phyloP scores from a whole-genome alignment of 2,888 invertebrate species.

The Orthosia gothica region DNA sequence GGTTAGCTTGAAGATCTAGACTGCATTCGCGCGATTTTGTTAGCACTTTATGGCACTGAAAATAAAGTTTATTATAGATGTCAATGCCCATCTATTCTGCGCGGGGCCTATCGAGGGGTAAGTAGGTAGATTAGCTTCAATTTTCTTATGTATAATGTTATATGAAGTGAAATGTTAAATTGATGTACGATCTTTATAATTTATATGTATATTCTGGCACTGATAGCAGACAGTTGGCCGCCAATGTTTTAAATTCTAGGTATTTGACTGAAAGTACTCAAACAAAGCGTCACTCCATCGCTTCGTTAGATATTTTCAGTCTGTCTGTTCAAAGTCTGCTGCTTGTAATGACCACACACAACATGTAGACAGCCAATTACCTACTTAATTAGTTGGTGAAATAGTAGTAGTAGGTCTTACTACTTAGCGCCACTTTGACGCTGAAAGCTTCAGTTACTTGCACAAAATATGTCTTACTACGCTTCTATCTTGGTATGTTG shows the following conservation, averaged over 20 bases:
- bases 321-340: neutral
- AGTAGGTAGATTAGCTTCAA: neutral
- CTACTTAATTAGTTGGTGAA: neutral
- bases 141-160: neutral
- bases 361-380: neutral
- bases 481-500: neutral
- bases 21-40: neutral
- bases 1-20: neutral
- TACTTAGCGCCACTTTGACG: neutral
- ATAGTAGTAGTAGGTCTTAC: too few relatives aligned
- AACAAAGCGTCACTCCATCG: neutral
- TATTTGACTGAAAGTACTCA: neutral
- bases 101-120: too few relatives aligned
- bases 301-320: neutral
- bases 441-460: neutral
- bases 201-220: slow-evolving; percentile 27
- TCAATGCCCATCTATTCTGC: neutral
- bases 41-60: neutral
- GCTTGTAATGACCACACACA: neutral
- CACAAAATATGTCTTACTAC: neutral
- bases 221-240: slow-evolving; percentile 36
- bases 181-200: slow-evolving; percentile 1
- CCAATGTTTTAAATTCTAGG: slow-evolving; percentile 21
- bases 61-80: neutral
- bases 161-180: too few relatives aligned